Conservation (phyloP, 2,888 invertebrate species). For the Nemapogon koenigi region DNA sequence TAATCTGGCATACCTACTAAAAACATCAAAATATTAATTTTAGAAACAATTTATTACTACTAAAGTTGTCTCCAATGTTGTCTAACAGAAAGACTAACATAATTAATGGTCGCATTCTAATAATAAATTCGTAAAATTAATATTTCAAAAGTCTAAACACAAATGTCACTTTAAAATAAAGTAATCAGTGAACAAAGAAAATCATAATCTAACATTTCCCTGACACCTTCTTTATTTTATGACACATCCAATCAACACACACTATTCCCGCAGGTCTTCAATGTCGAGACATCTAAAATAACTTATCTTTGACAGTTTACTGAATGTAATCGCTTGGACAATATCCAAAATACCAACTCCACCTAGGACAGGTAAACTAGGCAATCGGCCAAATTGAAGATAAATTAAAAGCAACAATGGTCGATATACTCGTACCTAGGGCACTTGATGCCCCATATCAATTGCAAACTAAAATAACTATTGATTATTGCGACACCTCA, state of each 20-base stretch:
- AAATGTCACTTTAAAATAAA: slow-evolving; percentile 17
- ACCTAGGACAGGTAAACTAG: slow-evolving; percentile 55
- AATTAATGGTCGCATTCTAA: too few species aligned
- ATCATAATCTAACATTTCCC: slow-evolving; percentile 25
- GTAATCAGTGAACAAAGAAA: slow-evolving; percentile 18
- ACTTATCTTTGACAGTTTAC: slow-evolving; percentile 62
- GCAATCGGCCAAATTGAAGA: slow-evolving; percentile 55
- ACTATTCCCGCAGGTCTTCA: slow-evolving; percentile 30
- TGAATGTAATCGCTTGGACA: slow-evolving; percentile 55
- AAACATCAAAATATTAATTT: too few species aligned
- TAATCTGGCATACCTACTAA: too few species aligned
- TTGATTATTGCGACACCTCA: slow-evolving; percentile 5
- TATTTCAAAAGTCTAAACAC: too few species aligned
- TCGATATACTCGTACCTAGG: slow-evolving; percentile 3
- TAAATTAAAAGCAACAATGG: slow-evolving; percentile 57
- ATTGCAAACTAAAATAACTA: slow-evolving; percentile 7
- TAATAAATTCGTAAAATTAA: too few species aligned
- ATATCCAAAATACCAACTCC: slow-evolving; percentile 34
- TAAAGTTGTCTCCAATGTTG: too few species aligned
- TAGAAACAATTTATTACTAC: too few species aligned
- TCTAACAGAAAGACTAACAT: too few species aligned
- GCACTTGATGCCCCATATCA: slow-evolving; percentile 6
- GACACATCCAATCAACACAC: slow-evolving; percentile 30
- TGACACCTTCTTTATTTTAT: slow-evolving; percentile 23
- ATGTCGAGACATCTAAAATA: slow-evolving; percentile 59